Conservation (phyloP, 2,797 vertebrate species). For the Lacerta bilineata region DNA sequence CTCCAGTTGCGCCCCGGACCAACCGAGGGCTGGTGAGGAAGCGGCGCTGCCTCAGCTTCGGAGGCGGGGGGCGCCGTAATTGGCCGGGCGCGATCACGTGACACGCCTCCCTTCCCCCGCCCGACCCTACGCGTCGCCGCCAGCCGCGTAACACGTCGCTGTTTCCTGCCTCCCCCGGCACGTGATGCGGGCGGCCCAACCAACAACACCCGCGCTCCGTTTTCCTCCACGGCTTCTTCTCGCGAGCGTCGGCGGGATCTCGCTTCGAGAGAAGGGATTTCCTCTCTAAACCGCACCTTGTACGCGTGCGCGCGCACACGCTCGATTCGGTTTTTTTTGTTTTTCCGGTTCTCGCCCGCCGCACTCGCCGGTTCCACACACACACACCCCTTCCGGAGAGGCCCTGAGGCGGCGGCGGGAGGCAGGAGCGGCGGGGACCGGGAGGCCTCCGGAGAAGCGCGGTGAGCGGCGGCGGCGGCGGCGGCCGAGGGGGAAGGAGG, state of each 20-base stretch:
- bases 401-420: no score
- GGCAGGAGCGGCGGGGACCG: no score
- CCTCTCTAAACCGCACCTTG: no score
- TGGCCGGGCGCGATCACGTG: background rate
- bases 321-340: no score
- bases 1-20: accelerated
- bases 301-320: no score
- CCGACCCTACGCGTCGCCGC: no score
- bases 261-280: background rate
- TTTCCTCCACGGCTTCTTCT: background rate
- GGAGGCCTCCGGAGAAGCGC: no score
- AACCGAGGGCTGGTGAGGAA: background rate
- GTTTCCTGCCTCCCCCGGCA: background rate
- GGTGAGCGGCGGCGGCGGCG: no score
- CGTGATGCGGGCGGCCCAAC: background rate
- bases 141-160: background rate
- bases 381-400: accelerated
- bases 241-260: background rate
- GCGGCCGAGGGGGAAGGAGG: no score
- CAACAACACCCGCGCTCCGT: background rate
- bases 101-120: no score
- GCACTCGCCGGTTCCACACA: background rate
- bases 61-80: no score
- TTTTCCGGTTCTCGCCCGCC: background rate
- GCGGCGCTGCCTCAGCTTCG: no score